Conservation (phyloP, 2,113 vertebrate species). For the Nannobrachium achirus region DNA sequence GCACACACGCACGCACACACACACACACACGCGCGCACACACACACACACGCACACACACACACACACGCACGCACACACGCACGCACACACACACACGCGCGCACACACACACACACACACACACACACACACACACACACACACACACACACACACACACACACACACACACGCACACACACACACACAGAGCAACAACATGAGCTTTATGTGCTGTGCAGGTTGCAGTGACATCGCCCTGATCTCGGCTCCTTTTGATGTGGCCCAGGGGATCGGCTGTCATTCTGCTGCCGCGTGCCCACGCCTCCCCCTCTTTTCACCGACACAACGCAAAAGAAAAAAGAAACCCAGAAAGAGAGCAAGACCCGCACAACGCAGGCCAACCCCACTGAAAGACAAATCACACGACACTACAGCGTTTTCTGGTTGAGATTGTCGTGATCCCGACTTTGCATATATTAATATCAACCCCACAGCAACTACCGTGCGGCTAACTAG, state of each 20-base stretch:
- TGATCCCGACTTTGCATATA: constrained; percentile 69
- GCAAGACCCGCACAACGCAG: constrained; percentile 37
- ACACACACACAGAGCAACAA: neutral
- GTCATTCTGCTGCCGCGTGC: neutral
- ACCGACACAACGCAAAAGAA: neutral
- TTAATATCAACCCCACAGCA: constrained; percentile 59
- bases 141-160: neutral
- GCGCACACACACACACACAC: neutral
- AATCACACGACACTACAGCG: constrained; percentile 35
- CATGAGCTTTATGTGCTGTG: constrained; percentile 15
- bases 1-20: neutral
- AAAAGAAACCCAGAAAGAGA: neutral
- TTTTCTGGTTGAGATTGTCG: constrained; percentile 51
- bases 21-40: constrained; percentile 15
- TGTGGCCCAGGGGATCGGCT: constrained; percentile 31
- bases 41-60: neutral
- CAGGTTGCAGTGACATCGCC: constrained; percentile 33
- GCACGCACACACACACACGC: neutral
- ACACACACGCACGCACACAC: neutral
- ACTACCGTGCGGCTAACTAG: constrained; percentile 25
- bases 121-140: constrained; percentile 8
- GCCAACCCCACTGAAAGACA: constrained; percentile 42
- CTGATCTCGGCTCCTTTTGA: constrained; percentile 43
- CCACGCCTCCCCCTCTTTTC: constrained; percentile 3
- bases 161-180: constrained; percentile 5